Conservation (phyloP, 2,888 invertebrate genomes). For the Caenorhabditis angaria region DNA sequence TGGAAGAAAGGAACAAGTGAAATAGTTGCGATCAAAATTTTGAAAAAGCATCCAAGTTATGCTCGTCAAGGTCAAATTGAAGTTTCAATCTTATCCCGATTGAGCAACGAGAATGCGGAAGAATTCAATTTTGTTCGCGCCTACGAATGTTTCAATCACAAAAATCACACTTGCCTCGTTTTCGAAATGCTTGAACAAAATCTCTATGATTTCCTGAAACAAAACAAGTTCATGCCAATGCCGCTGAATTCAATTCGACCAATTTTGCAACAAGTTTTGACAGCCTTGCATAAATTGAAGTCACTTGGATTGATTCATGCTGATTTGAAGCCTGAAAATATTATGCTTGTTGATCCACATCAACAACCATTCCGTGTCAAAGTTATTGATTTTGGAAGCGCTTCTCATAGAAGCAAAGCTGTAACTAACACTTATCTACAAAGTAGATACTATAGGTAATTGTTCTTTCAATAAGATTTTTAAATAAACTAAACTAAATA, state of each 20-base stretch:
- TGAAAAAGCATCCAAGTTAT: slow-evolving; percentile 99
- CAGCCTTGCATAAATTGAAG: slow-evolving; percentile 82
- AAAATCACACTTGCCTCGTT: slow-evolving; percentile 96
- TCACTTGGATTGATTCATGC: slow-evolving; percentile 99
- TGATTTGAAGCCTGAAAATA: slow-evolving; percentile 99
- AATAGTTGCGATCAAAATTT: slow-evolving; percentile 99
- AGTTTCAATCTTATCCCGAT: slow-evolving; percentile 74
- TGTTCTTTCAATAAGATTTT: neutral
- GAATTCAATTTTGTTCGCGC: slow-evolving; percentile 99
- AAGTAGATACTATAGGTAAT: slow-evolving; percentile 90
- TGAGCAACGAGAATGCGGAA: slow-evolving; percentile 93
- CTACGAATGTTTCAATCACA: slow-evolving; percentile 95
- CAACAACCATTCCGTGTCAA: slow-evolving; percentile 98
- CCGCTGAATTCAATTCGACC: slow-evolving; percentile 98
- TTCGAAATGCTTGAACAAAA: slow-evolving; percentile 99
- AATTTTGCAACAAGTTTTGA: slow-evolving; percentile 87
- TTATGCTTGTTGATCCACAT: slow-evolving; percentile 98
- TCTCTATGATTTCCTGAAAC: slow-evolving; percentile 98
- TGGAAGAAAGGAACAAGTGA: slow-evolving; percentile 99
- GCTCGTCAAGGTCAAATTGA: slow-evolving; percentile 99
- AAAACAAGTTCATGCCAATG: slow-evolving; percentile 98
- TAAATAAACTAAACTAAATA: neutral
- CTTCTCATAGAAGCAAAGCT: slow-evolving; percentile 98
- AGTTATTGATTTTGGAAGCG: slow-evolving; percentile 98
- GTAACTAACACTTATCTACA: slow-evolving; percentile 99